phyloP scores from a whole-genome alignment of 2,888 invertebrate genomes.

The Pterostichus niger region DNA sequence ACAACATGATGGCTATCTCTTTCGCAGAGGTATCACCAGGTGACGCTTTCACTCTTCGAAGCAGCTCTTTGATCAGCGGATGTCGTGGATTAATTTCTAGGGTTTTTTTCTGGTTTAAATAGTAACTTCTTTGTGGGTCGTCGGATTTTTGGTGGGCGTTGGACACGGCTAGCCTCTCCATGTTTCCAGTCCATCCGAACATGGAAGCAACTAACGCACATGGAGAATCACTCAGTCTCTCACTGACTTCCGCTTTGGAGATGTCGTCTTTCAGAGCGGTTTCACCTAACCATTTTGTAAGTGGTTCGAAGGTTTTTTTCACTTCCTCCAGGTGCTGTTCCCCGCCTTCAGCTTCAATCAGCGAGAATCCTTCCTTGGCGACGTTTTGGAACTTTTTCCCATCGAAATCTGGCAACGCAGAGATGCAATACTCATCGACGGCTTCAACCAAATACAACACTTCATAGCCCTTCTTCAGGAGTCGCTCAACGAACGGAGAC shows the following conservation, averaged over 20 bases:
- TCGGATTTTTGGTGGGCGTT: conserved; percentile 98
- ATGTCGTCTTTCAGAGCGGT: conserved; percentile 79
- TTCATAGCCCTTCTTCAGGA: conserved; percentile 94
- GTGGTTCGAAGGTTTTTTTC: conserved; percentile 90
- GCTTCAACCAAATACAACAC: conserved; percentile 96
- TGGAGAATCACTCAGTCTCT: conserved; percentile 93
- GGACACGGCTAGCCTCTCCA: conserved; percentile 96
- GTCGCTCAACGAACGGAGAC: conserved; percentile 97
- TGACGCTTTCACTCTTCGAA: conserved; percentile 89
- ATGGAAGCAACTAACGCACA: conserved; percentile 97
- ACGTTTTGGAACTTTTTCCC: conserved; percentile 99
- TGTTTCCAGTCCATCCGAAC: conserved; percentile 99
- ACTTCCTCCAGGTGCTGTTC: conserved; percentile 78
- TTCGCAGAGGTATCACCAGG: conserved; percentile 88
- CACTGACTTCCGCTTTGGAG: conserved; percentile 90
- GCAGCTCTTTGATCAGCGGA: conserved; percentile 94
- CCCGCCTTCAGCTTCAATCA: conserved; percentile 84
- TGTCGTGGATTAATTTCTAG: conserved; percentile 98
- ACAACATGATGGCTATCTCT: conserved; percentile 93
- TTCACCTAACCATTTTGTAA: conserved; percentile 91
- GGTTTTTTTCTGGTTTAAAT: conserved; percentile 96
- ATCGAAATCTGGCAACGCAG: conserved; percentile 97
- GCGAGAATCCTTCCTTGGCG: conserved; percentile 97
- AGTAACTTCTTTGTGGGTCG: conserved; percentile 92
- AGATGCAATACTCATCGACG: conserved; percentile 98